These are phyloP conservation scores for Eumeta japonica DNA, from an alignment of 1,140 invertebrate genomes.

Conservation along the genomic window DNA sequence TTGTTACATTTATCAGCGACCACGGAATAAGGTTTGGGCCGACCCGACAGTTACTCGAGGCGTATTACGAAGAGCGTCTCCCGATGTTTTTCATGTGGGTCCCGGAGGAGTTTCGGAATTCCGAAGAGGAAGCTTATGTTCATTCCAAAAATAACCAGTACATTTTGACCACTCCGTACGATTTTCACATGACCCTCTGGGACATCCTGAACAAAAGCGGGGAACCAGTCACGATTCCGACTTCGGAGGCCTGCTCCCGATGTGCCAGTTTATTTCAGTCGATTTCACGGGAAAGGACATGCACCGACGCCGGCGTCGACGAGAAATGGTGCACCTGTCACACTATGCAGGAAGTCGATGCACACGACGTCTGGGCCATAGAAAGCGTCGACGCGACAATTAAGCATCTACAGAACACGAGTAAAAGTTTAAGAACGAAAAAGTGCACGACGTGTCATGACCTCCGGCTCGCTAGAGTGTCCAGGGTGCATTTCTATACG, in stretches of 20 bases:
- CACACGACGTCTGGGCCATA: conserved; percentile 10
- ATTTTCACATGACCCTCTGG: conserved; percentile 64
- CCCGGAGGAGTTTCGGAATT: conserved; percentile 64
- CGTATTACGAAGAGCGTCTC: conserved; percentile 81
- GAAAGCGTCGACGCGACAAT: conserved; percentile 16
- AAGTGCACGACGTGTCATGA: too few relatives aligned
- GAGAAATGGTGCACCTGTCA: conserved; percentile 80
- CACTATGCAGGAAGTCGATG: conserved; percentile 6
- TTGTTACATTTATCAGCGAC: conserved; percentile 77
- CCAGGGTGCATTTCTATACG: conserved; percentile 26
- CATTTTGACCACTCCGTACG: conserved; percentile 70
- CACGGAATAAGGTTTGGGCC: conserved; percentile 82
- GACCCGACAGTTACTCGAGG: conserved; percentile 67
- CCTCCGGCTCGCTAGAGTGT: neutral
- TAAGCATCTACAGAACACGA: conserved; percentile 15
- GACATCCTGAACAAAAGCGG: too few relatives aligned
- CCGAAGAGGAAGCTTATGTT: conserved; percentile 55
- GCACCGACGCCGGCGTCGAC: conserved; percentile 67
- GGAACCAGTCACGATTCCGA: too few relatives aligned
- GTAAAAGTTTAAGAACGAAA: conserved; percentile 21
- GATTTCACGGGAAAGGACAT: conserved; percentile 52
- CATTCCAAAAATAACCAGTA: conserved; percentile 67
- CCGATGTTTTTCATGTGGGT: conserved; percentile 76
- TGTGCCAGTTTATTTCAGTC: neutral
- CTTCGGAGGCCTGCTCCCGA: too few relatives aligned